Percentiles rank a stretch among this genome's conserved stretches.
Conservation (phyloP, 2,113 vertebrate genomes). For the Nymphicus hollandicus region DNA sequence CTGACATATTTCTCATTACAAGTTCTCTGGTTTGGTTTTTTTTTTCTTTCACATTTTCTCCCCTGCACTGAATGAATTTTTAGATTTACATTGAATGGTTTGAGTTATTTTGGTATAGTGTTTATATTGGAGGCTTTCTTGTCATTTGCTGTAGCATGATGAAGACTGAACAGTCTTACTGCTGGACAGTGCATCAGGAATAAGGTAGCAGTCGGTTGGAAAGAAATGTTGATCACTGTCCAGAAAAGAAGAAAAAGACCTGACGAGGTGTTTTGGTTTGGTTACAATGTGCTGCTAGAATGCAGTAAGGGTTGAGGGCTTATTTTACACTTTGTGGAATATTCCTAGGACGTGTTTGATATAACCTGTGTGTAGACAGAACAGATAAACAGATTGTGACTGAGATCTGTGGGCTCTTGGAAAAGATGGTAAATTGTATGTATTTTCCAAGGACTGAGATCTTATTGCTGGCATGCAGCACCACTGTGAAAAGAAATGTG, state of each 20-base stretch:
- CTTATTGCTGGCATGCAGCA: not conserved
- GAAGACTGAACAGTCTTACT: not conserved
- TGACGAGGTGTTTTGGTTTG: not conserved
- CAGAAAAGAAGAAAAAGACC: not conserved
- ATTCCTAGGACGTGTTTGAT: not conserved
- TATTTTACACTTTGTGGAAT: not conserved
- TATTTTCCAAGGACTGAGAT: not conserved
- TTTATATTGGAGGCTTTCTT: not conserved
- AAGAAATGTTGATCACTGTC: not conserved
- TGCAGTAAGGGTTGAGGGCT: not conserved
- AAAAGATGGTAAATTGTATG: not conserved
- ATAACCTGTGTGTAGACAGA: not conserved
- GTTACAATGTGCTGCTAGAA: not conserved
- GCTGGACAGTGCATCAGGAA: not conserved
- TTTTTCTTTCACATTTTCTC: not conserved
- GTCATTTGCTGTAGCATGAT: not conserved
- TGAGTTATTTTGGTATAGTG: not conserved
- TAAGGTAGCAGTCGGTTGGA: not conserved
- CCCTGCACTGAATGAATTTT: not conserved
- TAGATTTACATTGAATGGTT: not conserved
- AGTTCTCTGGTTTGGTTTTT: not conserved
- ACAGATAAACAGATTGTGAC: not conserved
- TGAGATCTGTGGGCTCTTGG: not conserved
- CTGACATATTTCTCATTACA: not conserved
- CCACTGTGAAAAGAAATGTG: not conserved